Evolutionary conservation across 2,888 invertebrate genomes (phyloP).

Genomic region (Ypsolopha sequella): DNA sequence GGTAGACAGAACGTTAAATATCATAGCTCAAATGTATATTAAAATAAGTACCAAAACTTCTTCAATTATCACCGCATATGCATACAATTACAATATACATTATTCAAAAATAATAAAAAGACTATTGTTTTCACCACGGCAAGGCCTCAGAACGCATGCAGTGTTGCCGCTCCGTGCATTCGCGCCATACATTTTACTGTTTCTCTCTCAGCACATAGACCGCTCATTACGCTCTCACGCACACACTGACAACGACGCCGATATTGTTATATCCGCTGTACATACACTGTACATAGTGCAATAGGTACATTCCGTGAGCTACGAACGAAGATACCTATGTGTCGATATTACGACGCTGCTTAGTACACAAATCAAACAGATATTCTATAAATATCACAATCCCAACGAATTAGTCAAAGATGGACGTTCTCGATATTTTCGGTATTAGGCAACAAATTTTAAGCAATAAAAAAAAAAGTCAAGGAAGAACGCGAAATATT

Average conservation of each 20-base stretch:
- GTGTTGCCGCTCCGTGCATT: conserved; percentile 59
- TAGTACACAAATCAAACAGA: conserved; percentile 59
- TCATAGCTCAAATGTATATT: too few species aligned
- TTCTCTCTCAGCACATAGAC: conserved; percentile 52
- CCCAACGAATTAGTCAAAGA: background rate
- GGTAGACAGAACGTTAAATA: too few species aligned
- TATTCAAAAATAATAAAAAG: conserved; percentile 23
- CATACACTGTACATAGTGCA: conserved; percentile 48
- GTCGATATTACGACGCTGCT: conserved; percentile 35
- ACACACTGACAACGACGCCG: conserved; percentile 14
- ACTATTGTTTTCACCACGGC: conserved; percentile 62
- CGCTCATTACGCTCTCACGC: conserved; percentile 15
- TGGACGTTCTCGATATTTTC: background rate
- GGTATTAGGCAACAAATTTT: too few species aligned
- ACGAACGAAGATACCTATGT: conserved; percentile 40
- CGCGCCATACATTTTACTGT: conserved; percentile 73
- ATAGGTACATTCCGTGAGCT: conserved; percentile 60
- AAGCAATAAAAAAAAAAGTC: too few species aligned
- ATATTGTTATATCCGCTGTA: conserved; percentile 53
- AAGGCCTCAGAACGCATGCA: conserved; percentile 54
- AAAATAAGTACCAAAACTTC: too few species aligned
- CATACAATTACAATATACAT: background rate
- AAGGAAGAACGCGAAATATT: too few species aligned
- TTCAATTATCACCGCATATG: background rate
- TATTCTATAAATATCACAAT: conserved; percentile 33